Conservation (phyloP, 2,113 vertebrate genomes). For the Rutilus rutilus region DNA sequence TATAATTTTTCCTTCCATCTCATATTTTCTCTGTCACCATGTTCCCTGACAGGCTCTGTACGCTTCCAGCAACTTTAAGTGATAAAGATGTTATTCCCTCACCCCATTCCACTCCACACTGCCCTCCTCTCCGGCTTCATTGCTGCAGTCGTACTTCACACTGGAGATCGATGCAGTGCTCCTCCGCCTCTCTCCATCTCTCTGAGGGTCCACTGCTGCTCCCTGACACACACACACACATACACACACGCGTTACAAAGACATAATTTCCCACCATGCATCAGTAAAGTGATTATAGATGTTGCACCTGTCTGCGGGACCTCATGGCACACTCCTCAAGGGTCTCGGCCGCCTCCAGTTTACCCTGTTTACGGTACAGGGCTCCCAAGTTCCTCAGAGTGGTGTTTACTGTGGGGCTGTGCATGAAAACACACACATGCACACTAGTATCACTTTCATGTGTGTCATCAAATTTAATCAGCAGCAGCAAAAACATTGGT, state of each 20-base stretch:
- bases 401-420: constrained; percentile 71
- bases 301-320: constrained; percentile 80
- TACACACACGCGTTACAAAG: neutral
- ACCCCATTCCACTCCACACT: constrained; percentile 88
- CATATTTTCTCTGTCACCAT: neutral
- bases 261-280: neutral
- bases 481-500: too few species aligned
- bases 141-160: constrained; percentile 81
- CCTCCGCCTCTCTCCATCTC: constrained; percentile 72
- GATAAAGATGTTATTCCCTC: constrained; percentile 65
- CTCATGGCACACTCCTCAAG: constrained; percentile 82
- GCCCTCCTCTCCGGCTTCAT: constrained; percentile 82
- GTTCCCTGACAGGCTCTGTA: neutral
- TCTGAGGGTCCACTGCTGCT: constrained; percentile 82
- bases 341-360: constrained; percentile 83
- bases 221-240: constrained; percentile 69
- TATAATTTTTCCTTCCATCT: neutral
- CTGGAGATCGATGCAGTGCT: constrained; percentile 74
- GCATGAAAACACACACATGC: constrained; percentile 13
- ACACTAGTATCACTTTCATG: neutral
- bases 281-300: neutral
- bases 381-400: constrained; percentile 82
- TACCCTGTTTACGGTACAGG: constrained; percentile 83
- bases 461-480: too few species aligned
- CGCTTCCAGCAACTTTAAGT: neutral